These are phyloP conservation scores for Plectropomus leopardus DNA, from an alignment of 2,113 vertebrate genomes.

Conservation along the genomic window DNA sequence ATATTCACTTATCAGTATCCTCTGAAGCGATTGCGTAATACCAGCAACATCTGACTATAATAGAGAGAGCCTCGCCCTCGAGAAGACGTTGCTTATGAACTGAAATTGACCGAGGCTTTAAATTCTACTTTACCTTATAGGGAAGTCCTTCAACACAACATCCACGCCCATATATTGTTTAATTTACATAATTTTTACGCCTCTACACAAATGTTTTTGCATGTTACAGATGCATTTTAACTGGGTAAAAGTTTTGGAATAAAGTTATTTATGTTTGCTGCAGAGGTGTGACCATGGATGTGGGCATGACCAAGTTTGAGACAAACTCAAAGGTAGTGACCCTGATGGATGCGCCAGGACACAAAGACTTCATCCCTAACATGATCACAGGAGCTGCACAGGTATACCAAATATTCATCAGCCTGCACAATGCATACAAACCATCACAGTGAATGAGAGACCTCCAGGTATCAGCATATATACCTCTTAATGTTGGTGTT, in stretches of 20 bases:
- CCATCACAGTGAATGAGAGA: not conserved
- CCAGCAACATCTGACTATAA: not conserved
- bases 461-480: not conserved
- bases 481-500: not conserved
- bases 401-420: constrained; percentile 81
- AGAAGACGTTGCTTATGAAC: not conserved
- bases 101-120: not conserved
- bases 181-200: too few species aligned
- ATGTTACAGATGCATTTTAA: not conserved
- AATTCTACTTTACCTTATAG: not conserved
- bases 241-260: not conserved
- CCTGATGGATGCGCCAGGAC: constrained; percentile 98
- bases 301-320: constrained; percentile 99
- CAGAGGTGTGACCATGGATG: constrained; percentile 99
- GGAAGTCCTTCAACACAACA: not conserved
- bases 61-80: constrained; percentile 29
- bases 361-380: constrained; percentile 99
- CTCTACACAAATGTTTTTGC: not conserved
- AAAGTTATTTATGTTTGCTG: constrained; percentile 43
- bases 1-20: constrained; percentile 39
- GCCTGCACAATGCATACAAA: not conserved
- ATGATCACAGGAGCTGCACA: constrained; percentile 99
- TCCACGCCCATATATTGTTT: not conserved
- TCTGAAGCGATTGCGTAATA: constrained; percentile 39
- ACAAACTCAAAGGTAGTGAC: constrained; percentile 95